Conservation (phyloP, 53 echinoderm and acorn worm species). For the Henricia sp. region DNA sequence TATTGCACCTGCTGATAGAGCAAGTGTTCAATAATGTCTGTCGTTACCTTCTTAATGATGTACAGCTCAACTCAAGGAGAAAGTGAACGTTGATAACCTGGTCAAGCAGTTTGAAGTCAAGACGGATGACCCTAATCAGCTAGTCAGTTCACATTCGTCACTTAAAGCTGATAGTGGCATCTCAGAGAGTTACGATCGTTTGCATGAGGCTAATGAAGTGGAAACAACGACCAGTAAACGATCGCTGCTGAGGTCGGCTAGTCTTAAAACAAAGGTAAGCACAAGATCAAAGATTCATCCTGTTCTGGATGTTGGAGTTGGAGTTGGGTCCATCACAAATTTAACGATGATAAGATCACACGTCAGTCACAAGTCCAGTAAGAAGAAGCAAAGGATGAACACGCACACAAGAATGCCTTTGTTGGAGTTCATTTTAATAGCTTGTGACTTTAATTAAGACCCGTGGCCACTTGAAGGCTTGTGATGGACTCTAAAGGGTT, state of each 20-base stretch:
- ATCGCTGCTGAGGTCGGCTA: conserved; percentile 42
- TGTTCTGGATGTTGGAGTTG: no score
- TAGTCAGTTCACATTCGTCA: conserved; percentile 35
- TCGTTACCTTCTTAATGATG: neutral
- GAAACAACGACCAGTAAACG: conserved; percentile 7
- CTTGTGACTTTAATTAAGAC: no score
- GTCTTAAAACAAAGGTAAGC: conserved; percentile 39
- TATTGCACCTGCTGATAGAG: no score
- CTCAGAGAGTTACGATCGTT: conserved; percentile 40
- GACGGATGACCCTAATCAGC: conserved; percentile 8
- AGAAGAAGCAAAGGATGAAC: no score
- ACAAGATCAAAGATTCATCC: no score
- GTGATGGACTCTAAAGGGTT: no score
- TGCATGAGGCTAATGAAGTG: conserved; percentile 19
- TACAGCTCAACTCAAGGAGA: conserved; percentile 37
- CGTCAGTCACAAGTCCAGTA: no score
- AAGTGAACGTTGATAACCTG: conserved; percentile 36
- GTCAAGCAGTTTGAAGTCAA: conserved; percentile 51
- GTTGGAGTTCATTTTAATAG: no score
- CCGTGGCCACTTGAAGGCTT: no score
- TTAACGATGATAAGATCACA: no score
- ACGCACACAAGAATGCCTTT: no score
- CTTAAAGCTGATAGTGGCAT: conserved; percentile 59
- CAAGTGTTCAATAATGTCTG: neutral
- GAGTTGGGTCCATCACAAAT: no score